Evolutionary conservation across 2,797 vertebrate species (phyloP).

Genomic region (Chloroceryle inda): DNA sequence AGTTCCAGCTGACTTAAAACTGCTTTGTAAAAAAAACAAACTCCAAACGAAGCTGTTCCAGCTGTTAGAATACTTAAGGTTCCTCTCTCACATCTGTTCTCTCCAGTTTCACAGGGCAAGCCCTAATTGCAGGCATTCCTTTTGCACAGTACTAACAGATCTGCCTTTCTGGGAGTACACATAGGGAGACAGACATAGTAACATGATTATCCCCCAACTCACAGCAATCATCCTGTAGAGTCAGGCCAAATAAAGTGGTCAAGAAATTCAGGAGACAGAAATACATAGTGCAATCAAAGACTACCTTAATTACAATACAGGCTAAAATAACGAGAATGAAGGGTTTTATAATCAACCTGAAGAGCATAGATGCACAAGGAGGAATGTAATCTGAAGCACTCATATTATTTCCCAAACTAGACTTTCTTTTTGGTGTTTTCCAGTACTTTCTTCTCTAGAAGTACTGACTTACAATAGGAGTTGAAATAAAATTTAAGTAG

Average conservation of each 20-base stretch:
- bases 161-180: neutral
- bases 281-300: neutral
- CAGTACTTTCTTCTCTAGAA: neutral
- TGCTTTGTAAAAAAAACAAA: neutral
- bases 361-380: neutral
- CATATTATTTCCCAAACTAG: neutral
- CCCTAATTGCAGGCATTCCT: neutral
- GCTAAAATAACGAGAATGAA: neutral
- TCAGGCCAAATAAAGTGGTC: neutral
- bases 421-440: neutral
- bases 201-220: neutral
- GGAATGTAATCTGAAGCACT: neutral
- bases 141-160: neutral
- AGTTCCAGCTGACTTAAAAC: neutral
- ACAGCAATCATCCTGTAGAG: neutral
- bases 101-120: neutral
- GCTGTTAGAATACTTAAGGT: neutral
- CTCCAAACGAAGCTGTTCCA: neutral
- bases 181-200: neutral
- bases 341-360: neutral
- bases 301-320: neutral
- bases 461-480: neutral
- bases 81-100: neutral
- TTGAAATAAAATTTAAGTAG: neutral
- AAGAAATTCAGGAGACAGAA: neutral